Evolutionary conservation across 2,113 vertebrate species (phyloP).

Genomic region (Chrysemys picta): DNA sequence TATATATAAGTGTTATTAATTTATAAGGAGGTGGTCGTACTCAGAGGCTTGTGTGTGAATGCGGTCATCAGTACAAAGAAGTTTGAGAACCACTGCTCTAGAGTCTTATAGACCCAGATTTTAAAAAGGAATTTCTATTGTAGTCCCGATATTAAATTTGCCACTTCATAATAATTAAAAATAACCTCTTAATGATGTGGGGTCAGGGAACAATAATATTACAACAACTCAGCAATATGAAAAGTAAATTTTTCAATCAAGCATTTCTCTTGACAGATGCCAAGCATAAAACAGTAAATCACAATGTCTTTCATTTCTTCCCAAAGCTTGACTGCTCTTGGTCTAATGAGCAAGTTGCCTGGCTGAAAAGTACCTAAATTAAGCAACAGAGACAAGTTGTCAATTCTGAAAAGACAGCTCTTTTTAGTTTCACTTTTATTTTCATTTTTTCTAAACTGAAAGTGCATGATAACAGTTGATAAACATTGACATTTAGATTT

Average conservation of each 20-base stretch:
- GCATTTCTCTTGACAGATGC: slow-evolving; percentile 10
- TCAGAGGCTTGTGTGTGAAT: too few relatives aligned
- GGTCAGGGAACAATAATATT: not conserved
- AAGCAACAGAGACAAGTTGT: slow-evolving; percentile 56
- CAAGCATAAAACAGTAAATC: slow-evolving; percentile 25
- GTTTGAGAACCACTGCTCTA: too few relatives aligned
- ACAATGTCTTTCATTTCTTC: slow-evolving; percentile 59
- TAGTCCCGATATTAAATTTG: not conserved
- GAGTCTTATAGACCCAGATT: not conserved
- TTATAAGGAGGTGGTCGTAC: too few relatives aligned
- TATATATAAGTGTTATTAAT: too few relatives aligned
- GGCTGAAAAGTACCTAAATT: slow-evolving; percentile 48
- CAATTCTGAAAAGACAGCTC: slow-evolving; percentile 32
- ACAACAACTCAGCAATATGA: not conserved
- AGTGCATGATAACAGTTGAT: not conserved
- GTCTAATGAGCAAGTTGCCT: slow-evolving; percentile 64
- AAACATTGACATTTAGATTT: not conserved
- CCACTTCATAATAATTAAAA: not conserved
- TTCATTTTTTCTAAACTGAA: slow-evolving; percentile 4
- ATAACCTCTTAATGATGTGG: too few relatives aligned
- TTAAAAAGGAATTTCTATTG: not conserved
- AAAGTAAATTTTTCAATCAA: not conserved
- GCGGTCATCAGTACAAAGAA: too few relatives aligned
- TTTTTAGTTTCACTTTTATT: slow-evolving; percentile 32
- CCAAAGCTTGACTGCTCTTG: slow-evolving; percentile 52